A percentile compares a stretch with the other conserved stretches of the same genome.
phyloP scores from a whole-genome alignment of 2,888 invertebrate genomes.

The Empis livida region DNA sequence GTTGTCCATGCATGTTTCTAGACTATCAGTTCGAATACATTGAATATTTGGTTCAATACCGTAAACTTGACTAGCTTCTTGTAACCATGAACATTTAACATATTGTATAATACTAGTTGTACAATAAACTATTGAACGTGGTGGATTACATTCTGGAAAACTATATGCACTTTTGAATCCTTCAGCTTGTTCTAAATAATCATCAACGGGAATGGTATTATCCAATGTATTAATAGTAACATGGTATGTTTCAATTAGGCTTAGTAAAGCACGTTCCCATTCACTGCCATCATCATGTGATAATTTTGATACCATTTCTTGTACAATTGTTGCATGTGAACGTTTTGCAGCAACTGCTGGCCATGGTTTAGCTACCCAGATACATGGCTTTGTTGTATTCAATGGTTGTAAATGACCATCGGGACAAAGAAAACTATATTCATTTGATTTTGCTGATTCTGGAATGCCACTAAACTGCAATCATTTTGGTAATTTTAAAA shows the following conservation, averaged over 20 bases:
- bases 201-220: constrained; percentile 49
- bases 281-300: constrained; percentile 30
- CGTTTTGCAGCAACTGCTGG: constrained; percentile 53
- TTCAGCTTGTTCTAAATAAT: constrained; percentile 48
- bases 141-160: constrained; percentile 54
- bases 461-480: constrained; percentile 29
- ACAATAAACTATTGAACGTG: constrained; percentile 51
- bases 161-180: constrained; percentile 54
- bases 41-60: constrained; percentile 68
- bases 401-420: constrained; percentile 56
- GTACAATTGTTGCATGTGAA: constrained; percentile 38
- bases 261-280: constrained; percentile 47
- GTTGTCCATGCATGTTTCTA: constrained; percentile 54
- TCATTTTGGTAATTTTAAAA: too few species aligned
- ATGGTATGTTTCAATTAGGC: constrained; percentile 47
- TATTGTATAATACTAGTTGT: constrained; percentile 55
- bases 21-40: constrained; percentile 49
- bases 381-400: constrained; percentile 47
- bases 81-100: constrained; percentile 67
- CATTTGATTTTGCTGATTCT: constrained; percentile 33
- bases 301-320: constrained; percentile 37
- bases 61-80: constrained; percentile 58
- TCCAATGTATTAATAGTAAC: constrained; percentile 41
- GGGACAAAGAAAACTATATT: constrained; percentile 60
- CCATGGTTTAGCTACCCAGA: constrained; percentile 71